Percentiles rank a stretch among this genome's conserved stretches.
phyloP scores from a whole-genome alignment of 2,888 invertebrate genomes.

The Drosophila fungiperda region DNA sequence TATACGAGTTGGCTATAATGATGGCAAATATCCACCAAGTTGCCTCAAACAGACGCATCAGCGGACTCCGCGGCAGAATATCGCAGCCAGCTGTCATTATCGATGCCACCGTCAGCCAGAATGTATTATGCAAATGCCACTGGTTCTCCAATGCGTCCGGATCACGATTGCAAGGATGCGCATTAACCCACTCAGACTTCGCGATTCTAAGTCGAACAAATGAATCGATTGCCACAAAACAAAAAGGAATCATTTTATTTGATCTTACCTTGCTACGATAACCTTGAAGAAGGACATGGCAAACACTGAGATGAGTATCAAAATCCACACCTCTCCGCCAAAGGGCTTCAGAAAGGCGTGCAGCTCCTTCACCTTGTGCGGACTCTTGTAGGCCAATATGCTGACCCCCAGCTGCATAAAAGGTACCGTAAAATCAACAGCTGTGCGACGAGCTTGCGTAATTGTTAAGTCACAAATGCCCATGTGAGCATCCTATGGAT shows the following conservation, averaged over 20 bases:
- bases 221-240: background rate
- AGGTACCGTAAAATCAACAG: conserved; percentile 97
- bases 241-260: background rate
- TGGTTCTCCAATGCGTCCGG: conserved; percentile 95
- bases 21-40: conserved; percentile 94
- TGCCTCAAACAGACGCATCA: conserved; percentile 91
- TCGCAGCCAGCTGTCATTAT: conserved; percentile 98
- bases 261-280: conserved; percentile 89
- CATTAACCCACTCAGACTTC: conserved; percentile 97
- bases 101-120: conserved; percentile 97
- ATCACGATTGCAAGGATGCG: conserved; percentile 95
- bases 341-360: conserved; percentile 96
- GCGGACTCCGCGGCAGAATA: conserved; percentile 93
- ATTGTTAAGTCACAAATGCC: conserved; percentile 98
- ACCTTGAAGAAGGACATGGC: conserved; percentile 93
- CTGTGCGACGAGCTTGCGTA: conserved; percentile 94
- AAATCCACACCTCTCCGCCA: conserved; percentile 95
- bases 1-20: conserved; percentile 94
- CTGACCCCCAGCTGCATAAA: conserved; percentile 98
- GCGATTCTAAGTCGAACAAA: conserved; percentile 86
- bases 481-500: conserved; percentile 93
- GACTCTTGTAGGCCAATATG: conserved; percentile 91
- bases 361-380: conserved; percentile 91
- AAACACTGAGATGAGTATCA: conserved; percentile 94
- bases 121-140: conserved; percentile 94